Conservation (phyloP, 2,797 vertebrate species). For the Oryzias sinensis region DNA sequence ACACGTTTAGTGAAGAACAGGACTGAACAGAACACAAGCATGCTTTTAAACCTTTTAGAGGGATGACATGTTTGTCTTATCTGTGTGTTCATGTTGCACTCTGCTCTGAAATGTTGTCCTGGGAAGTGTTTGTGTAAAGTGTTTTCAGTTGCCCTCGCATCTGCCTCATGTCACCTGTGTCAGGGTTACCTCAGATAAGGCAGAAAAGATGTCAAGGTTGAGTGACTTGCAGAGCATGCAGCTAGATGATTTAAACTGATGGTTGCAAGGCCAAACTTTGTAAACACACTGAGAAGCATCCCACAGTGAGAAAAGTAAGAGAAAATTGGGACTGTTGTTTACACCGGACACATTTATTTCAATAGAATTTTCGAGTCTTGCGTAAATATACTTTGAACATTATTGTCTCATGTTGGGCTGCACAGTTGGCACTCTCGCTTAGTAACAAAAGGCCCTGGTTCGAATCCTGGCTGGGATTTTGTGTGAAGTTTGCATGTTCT, state of each 20-base stretch:
- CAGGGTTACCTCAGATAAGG: slow-evolving; percentile 35
- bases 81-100: slow-evolving; percentile 43
- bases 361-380: slow-evolving; percentile 1
- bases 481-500: too few relatives aligned
- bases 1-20: neutral
- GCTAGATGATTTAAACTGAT: slow-evolving; percentile 11
- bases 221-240: slow-evolving; percentile 44
- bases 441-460: too few relatives aligned
- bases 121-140: slow-evolving; percentile 39
- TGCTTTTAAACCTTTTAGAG: slow-evolving; percentile 25
- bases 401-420: neutral
- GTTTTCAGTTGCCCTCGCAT: slow-evolving; percentile 25
- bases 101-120: slow-evolving; percentile 43
- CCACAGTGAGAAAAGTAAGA: slow-evolving; percentile 4
- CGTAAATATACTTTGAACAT: neutral
- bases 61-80: slow-evolving; percentile 40
- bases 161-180: slow-evolving; percentile 54
- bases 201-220: slow-evolving; percentile 45
- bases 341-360: neutral
- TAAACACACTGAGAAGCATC: slow-evolving; percentile 22
- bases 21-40: slow-evolving; percentile 14
- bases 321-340: slow-evolving; percentile 1
- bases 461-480: too few relatives aligned
- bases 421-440: too few relatives aligned
- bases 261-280: slow-evolving; percentile 11